Evolutionary conservation across 2,797 vertebrate species (phyloP).

Genomic region (Enteromius viviparus): DNA sequence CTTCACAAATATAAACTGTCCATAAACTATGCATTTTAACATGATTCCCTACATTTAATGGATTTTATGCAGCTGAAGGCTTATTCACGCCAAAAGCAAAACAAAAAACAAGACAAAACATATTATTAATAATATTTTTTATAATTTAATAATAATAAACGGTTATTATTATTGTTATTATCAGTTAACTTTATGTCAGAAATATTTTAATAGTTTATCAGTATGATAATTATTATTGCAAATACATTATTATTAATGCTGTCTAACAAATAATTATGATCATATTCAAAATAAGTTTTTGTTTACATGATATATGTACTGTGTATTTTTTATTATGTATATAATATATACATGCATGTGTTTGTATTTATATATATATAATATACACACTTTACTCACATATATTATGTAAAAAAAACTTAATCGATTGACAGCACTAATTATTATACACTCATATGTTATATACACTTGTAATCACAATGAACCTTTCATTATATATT

Average conservation of each 20-base stretch:
- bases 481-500: neutral
- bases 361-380: no score
- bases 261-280: no score
- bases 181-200: neutral
- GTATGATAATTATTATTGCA: neutral
- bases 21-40: neutral
- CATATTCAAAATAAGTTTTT: no score
- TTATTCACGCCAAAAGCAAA: neutral
- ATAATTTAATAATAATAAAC: neutral
- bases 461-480: neutral
- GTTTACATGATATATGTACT: no score
- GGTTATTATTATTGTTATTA: no score
- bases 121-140: neutral
- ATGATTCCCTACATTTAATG: neutral
- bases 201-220: neutral
- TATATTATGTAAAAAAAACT: no score
- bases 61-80: neutral
- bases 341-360: no score
- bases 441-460: no score
- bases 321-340: no score
- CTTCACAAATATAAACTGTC: neutral
- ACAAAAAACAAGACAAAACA: neutral
- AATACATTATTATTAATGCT: neutral
- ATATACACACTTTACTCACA: no score
- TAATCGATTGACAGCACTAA: no score